phyloP scores from a whole-genome alignment of 1,140 invertebrate genomes.

The Heliconius himera region DNA sequence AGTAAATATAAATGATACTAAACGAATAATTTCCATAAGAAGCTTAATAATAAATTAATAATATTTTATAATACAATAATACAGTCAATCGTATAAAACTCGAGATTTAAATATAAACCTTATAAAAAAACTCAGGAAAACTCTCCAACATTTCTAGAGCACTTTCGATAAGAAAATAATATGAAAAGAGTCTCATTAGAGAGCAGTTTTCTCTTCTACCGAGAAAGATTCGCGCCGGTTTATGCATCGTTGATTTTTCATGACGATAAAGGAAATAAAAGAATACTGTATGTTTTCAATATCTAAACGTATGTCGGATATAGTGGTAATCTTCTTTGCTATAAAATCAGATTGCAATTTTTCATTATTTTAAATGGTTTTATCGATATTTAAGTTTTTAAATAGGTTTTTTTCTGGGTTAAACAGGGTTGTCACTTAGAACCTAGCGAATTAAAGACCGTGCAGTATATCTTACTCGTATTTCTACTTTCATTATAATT shows the following conservation, averaged over 20 bases:
- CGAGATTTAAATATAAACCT: not conserved
- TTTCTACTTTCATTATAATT: too few relatives aligned
- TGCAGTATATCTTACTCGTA: too few relatives aligned
- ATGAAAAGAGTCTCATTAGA: constrained; percentile 30
- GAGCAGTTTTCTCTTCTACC: constrained; percentile 25
- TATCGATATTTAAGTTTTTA: not conserved
- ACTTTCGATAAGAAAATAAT: constrained; percentile 17
- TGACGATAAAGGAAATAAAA: constrained; percentile 29
- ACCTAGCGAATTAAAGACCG: too few relatives aligned
- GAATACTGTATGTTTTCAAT: constrained; percentile 5
- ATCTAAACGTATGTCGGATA: not conserved
- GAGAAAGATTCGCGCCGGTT: constrained; percentile 23
- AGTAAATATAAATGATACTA: too few relatives aligned
- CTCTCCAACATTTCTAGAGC: constrained; percentile 1
- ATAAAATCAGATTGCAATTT: not conserved
- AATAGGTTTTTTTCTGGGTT: too few relatives aligned
- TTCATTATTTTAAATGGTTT: not conserved
- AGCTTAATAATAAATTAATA: not conserved
- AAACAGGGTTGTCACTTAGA: too few relatives aligned
- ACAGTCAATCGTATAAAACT: not conserved
- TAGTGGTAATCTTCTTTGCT: constrained; percentile 2
- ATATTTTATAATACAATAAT: not conserved
- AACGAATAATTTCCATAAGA: not conserved
- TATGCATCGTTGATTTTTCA: constrained; percentile 33
- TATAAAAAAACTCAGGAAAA: not conserved